Base-by-base conservation (phyloP, 2,113 vertebrate genomes). In the Triplophysa rosa region DNA sequence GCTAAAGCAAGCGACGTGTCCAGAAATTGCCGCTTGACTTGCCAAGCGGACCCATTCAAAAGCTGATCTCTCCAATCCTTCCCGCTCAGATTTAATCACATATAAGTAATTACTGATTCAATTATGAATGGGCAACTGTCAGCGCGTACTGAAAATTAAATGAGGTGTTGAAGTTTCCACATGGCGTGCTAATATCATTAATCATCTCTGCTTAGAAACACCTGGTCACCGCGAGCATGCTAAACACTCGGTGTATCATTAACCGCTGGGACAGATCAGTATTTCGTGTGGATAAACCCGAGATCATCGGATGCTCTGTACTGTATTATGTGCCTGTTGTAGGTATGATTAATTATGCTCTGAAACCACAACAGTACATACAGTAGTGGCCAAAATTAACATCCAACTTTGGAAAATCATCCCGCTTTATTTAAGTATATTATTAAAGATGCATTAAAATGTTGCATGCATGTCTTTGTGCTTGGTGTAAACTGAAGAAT, bases 91-190 rank as follows among this genome's bases (percentile, higher is more conserved):
- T 67, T 80, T 85, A 68, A 80, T 78, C 77, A 79, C 64, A 72
- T 76, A 63, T 69, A 61, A 59, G 75, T 84, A 80, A 79, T 82
- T 65, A 82, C 80, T 72, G 74, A 73, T 80, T 70, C 71, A 66
- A 77, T 84, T 76, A 81, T 67, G 80, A 80, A 67, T 58, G 64
- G 67, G 45, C 13, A 37, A 71, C 45, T 58, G 56, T 63, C 69
- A 67, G 64, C 2, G 54, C 12, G 26, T 56, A 40, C 68, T 72
- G 59, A 79, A 79, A 79, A 78, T 67, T 8, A 67, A 83, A 72
- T 67, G 17, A 66, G 73, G 73, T 67, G 42, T 52, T 45, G 65
- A 79, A 67, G 66, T 69, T 81, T 68, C 59, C 52, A 37, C 42
- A 62, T 19, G 37, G 37, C 16, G 47, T 64, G 19, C 47, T 67